These are phyloP conservation scores for Pseudomyrmex cubaensis DNA, from an alignment of 1,140 invertebrate species.

Conservation along the genomic window DNA sequence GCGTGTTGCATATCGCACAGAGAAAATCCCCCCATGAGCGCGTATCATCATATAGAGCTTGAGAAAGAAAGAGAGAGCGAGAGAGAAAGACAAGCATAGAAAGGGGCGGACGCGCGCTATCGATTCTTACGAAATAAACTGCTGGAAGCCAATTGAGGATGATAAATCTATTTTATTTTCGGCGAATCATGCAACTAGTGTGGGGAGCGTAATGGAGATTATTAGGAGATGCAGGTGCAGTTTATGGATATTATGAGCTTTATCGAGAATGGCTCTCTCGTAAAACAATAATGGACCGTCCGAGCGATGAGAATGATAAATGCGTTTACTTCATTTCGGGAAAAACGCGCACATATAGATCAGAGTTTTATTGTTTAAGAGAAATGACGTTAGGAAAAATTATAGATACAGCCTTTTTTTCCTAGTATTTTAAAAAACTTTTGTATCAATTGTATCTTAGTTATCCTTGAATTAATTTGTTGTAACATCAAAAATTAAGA, in stretches of 20 bases:
- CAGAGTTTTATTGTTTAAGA: background rate
- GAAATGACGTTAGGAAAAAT: no score
- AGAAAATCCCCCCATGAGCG: constrained; percentile 69
- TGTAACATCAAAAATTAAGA: background rate
- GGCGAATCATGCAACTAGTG: constrained; percentile 66
- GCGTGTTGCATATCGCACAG: constrained; percentile 76
- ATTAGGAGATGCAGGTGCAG: constrained; percentile 58
- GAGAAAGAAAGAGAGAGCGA: background rate
- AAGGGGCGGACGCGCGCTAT: constrained; percentile 8
- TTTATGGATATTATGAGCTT: constrained; percentile 51
- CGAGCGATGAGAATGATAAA: constrained; percentile 35
- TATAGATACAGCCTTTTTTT: no score
- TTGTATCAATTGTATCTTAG: no score
- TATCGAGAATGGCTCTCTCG: constrained; percentile 15
- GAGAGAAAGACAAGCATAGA: background rate
- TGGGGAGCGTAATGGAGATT: constrained; percentile 48
- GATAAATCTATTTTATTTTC: constrained; percentile 75
- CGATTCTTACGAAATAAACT: constrained; percentile 71
- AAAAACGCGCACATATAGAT: background rate
- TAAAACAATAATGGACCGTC: constrained; percentile 52
- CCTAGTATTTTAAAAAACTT: background rate
- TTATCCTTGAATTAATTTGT: background rate
- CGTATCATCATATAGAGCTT: background rate
- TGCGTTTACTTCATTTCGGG: background rate
- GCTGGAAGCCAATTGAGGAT: constrained; percentile 73